These are phyloP conservation scores for Mastomys natalensis DNA, from an alignment of 2,113 vertebrate genomes.

Conservation along the genomic window DNA sequence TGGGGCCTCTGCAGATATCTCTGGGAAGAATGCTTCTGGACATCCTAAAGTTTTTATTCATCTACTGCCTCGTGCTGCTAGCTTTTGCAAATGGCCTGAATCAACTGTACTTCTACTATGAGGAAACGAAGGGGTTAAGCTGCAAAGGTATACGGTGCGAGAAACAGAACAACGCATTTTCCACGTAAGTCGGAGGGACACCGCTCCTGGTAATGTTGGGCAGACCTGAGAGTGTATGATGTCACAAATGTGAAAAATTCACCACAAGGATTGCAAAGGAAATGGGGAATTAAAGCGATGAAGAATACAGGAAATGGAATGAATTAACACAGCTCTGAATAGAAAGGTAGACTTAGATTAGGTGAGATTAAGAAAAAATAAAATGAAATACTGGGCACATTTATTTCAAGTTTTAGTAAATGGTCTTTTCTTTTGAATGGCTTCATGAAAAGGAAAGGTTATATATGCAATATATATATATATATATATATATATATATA, in stretches of 20 bases:
- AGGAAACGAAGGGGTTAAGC: slow-evolving; percentile 85
- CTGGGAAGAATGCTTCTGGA: slow-evolving; percentile 99
- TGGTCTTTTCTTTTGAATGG: slow-evolving; percentile 33
- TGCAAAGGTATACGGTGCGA: slow-evolving; percentile 97
- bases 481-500: too few relatives aligned
- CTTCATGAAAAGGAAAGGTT: neutral
- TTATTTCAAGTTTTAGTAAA: slow-evolving; percentile 52
- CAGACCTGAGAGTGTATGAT: neutral
- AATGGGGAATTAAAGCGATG: slow-evolving; percentile 7
- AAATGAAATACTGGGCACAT: neutral
- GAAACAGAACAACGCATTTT: slow-evolving; percentile 97
- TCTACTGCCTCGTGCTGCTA: slow-evolving; percentile 97
- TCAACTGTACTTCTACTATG: slow-evolving; percentile 97
- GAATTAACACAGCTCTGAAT: neutral
- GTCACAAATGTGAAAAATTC: neutral
- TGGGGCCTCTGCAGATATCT: slow-evolving; percentile 98
- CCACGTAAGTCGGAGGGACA: slow-evolving; percentile 91
- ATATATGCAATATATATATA: neutral
- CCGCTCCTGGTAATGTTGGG: neutral
- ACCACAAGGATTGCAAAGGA: neutral
- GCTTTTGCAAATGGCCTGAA: slow-evolving; percentile 99
- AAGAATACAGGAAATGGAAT: slow-evolving; percentile 2
- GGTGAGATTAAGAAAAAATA: too few relatives aligned
- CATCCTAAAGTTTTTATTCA: slow-evolving; percentile 99
- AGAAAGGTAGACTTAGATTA: neutral